Evolutionary conservation across 1,140 invertebrate species (phyloP).

Genomic region (Neotoxoptera formosana): DNA sequence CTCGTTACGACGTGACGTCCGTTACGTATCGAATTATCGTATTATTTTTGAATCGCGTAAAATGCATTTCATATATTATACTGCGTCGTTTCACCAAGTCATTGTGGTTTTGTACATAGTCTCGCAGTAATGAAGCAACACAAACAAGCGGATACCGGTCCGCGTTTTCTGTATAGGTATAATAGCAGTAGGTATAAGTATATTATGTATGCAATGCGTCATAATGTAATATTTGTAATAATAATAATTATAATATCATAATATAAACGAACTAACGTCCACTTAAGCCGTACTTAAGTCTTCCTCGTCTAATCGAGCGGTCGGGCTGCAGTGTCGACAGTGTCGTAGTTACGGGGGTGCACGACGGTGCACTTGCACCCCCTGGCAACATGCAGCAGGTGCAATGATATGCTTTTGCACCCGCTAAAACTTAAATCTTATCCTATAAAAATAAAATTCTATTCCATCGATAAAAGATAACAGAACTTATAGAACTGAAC

Average conservation of each 20-base stretch:
- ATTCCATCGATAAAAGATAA: too few relatives aligned
- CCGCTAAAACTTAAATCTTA: too few relatives aligned
- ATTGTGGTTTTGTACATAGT: background rate
- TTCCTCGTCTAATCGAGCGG: too few relatives aligned
- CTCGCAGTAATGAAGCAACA: background rate
- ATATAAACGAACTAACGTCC: background rate
- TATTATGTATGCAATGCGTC: background rate
- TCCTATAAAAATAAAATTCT: too few relatives aligned
- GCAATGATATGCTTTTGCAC: too few relatives aligned
- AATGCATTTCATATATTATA: background rate
- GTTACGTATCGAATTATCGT: background rate
- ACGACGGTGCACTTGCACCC: too few relatives aligned
- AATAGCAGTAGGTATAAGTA: background rate
- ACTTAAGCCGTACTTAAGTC: too few relatives aligned
- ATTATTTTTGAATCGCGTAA: constrained; percentile 4
- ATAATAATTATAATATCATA: background rate
- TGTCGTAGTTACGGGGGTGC: too few relatives aligned
- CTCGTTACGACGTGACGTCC: background rate
- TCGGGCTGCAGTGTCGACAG: too few relatives aligned
- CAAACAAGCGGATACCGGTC: background rate
- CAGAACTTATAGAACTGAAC: too few relatives aligned
- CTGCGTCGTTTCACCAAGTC: background rate
- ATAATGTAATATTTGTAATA: background rate
- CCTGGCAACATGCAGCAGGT: too few relatives aligned
- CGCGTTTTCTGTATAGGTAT: background rate